Base-by-base conservation (phyloP, 2,113 vertebrate species). In the Prolemur simus region DNA sequence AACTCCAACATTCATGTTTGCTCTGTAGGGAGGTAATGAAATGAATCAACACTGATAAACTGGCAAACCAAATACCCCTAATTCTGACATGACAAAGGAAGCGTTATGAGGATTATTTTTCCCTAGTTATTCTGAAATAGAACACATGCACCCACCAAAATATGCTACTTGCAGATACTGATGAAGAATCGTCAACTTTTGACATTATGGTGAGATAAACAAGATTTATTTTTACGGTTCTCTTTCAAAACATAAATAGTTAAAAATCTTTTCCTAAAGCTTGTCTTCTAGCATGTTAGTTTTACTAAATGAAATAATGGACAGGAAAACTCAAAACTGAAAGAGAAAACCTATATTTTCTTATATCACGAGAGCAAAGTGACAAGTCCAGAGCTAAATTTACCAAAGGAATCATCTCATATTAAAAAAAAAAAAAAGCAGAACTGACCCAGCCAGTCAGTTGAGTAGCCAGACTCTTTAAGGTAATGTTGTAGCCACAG, bases 1-100 rank as follows among this genome's bases (percentile, higher is more conserved):
- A 96, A 99, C 99, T 89, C 99, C 99, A 94, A 99, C 99, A 9
- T 99, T 99, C 99, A 99, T 99, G 98, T 98, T 98, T 98, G 98
- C 95, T 96, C 98, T 99, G 69, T 86, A 98, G 56, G 39, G 54
- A 96, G 97, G 84, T 87, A 98, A 98, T 52, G 96, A 88, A 95
- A 63, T 76, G 9, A 95, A 91, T 83, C 68, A 95, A 87, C 32
- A 91, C 8, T 84, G 27, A 77, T 71, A 69, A 86, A 76, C 18
- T 60, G 34, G 54, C 82, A 96, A 88, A 5, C 7, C 63, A 94
- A 77, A 80, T 21, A 94, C 3, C 54, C 39, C 60, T 63, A 95
- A 84, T 82, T 94, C n/a, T 84, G 17, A 95, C 87, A 63, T 32
- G n/a, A 73, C 12, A 68, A 87, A 95, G 20, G n/a, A 87, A 63